Evolutionary conservation across 2,888 invertebrate species (phyloP).

Genomic region (Sarcophaga subvicina): DNA sequence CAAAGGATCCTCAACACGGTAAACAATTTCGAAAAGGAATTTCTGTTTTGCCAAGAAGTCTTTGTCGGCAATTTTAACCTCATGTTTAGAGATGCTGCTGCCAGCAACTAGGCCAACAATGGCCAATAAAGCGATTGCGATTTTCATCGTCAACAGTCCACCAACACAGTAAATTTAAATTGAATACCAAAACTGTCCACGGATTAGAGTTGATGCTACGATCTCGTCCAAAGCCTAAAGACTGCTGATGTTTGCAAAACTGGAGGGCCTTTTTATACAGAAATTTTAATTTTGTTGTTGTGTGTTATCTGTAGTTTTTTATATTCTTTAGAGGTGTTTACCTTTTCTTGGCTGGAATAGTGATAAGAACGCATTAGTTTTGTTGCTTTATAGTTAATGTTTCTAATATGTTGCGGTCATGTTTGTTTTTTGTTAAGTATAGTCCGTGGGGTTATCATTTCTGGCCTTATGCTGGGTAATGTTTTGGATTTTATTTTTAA

Average conservation of each 20-base stretch:
- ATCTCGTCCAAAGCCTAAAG: constrained; percentile 75
- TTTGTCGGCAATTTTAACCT: constrained; percentile 75
- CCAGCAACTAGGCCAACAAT: constrained; percentile 70
- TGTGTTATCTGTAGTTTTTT: background rate
- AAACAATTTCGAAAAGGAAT: constrained; percentile 75
- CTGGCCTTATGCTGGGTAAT: background rate
- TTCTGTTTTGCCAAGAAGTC: constrained; percentile 74
- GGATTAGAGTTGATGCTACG: constrained; percentile 71
- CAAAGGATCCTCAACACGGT: constrained; percentile 72
- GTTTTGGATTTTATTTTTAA: no score
- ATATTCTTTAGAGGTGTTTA: background rate
- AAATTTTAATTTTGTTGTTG: no score
- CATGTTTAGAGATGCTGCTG: constrained; percentile 61
- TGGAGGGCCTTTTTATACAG: constrained; percentile 41
- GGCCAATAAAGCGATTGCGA: constrained; percentile 70
- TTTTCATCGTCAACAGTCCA: constrained; percentile 70
- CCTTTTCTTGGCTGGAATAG: no score
- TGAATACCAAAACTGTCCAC: constrained; percentile 71
- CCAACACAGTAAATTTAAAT: background rate
- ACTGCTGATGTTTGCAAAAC: constrained; percentile 72
- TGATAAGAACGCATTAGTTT: constrained; percentile 8
- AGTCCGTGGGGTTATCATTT: background rate
- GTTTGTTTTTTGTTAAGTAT: no score
- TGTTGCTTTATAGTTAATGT: background rate
- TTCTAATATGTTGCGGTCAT: no score